phyloP scores from a whole-genome alignment of 2,888 invertebrate species.

The Lepidochitona cinerea region DNA sequence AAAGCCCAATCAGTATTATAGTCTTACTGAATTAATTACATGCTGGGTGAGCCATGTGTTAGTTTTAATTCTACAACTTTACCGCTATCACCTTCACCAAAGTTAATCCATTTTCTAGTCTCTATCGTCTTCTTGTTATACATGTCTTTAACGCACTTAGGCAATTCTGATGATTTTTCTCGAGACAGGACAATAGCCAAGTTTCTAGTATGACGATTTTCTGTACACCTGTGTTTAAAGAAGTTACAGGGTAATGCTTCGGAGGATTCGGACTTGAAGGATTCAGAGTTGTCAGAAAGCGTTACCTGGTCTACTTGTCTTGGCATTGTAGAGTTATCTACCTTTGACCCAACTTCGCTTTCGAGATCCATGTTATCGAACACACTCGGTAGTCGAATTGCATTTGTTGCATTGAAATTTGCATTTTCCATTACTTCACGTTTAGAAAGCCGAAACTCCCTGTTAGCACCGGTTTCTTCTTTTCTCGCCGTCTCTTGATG shows the following conservation, averaged over 20 bases:
- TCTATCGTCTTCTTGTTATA: not conserved
- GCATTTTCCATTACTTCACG: not conserved
- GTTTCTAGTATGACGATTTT: not conserved
- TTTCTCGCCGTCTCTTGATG: too few relatives aligned
- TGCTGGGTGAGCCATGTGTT: not conserved
- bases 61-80: not conserved
- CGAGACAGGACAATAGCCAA: not conserved
- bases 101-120: not conserved
- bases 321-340: not conserved
- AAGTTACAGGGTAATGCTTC: too few relatives aligned
- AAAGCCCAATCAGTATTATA: too few relatives aligned
- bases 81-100: not conserved
- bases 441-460: not conserved
- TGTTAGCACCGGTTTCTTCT: not conserved
- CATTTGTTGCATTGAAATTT: not conserved
- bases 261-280: not conserved
- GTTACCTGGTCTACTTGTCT: not conserved
- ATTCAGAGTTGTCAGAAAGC: not conserved
- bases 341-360: not conserved
- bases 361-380: conserved; percentile 20
- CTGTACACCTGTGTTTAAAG: too few relatives aligned
- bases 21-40: too few relatives aligned
- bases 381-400: conserved; percentile 33
- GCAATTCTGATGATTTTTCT: not conserved
- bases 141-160: not conserved